Evolutionary conservation across 1,140 invertebrate species (phyloP).

Genomic region (Diorhabda sublineata): DNA sequence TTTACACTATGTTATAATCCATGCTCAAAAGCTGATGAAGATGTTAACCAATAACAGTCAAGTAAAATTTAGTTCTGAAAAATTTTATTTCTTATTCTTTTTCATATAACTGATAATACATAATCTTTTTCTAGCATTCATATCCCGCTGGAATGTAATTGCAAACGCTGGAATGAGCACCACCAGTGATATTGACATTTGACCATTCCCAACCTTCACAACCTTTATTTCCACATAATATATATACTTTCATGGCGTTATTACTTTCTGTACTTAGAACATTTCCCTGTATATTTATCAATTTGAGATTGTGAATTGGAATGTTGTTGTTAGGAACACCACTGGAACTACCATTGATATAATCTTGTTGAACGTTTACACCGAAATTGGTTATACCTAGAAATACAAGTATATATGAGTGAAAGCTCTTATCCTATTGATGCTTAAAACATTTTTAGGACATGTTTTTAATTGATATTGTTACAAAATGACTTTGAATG

Average conservation of each 20-base stretch:
- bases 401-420: neutral
- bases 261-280: neutral
- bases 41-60: no score
- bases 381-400: constrained; percentile 15
- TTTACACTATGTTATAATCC: no score
- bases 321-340: constrained; percentile 17
- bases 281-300: constrained; percentile 10
- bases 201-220: constrained; percentile 21
- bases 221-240: constrained; percentile 12
- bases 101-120: no score
- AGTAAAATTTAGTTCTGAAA: no score
- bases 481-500: no score
- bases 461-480: no score
- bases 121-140: neutral
- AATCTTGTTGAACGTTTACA: constrained; percentile 18
- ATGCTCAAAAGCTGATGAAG: no score
- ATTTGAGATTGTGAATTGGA: constrained; percentile 9
- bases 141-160: constrained; percentile 14
- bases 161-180: neutral
- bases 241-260: constrained; percentile 11
- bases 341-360: constrained; percentile 8
- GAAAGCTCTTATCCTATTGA: no score
- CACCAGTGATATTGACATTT: neutral
- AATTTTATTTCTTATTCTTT: no score
- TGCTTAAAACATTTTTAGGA: no score